A percentile compares a stretch with the other conserved stretches of the same genome.
These are phyloP conservation scores for Ophion obscuratus DNA, from an alignment of 2,888 invertebrate species.

Conservation along the genomic window DNA sequence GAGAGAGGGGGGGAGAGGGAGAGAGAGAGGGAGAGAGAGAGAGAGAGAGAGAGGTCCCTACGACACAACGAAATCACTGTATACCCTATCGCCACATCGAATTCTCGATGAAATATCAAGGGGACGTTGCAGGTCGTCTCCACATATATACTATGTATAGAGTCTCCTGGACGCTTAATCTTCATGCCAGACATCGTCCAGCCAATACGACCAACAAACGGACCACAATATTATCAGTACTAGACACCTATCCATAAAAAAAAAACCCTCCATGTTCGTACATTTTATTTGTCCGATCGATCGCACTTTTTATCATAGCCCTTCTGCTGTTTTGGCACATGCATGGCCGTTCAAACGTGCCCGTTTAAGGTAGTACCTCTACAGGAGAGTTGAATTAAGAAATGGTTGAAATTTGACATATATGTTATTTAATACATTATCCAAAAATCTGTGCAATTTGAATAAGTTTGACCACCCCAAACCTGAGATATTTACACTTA, in stretches of 20 bases:
- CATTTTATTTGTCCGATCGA: not conserved
- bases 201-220: constrained; percentile 4
- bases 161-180: not conserved
- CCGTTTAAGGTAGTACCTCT: too few relatives aligned
- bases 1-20: constrained; percentile 8
- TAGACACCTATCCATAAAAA: not conserved
- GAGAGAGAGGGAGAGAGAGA: constrained; percentile 7
- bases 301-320: too few relatives aligned
- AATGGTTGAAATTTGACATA: too few relatives aligned
- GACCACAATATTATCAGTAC: constrained; percentile 13
- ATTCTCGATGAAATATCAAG: constrained; percentile 55
- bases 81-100: constrained; percentile 56
- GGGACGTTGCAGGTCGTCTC: constrained; percentile 37
- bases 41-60: constrained; percentile 30
- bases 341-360: too few relatives aligned
- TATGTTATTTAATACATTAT: too few relatives aligned
- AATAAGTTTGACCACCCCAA: too few relatives aligned
- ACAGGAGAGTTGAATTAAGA: too few relatives aligned
- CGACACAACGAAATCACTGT: constrained; percentile 62
- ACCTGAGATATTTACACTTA: too few relatives aligned
- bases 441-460: too few relatives aligned
- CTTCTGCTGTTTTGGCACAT: too few relatives aligned
- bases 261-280: not conserved
- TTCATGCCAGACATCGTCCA: constrained; percentile 5
- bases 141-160: not conserved